Conservation (phyloP, 2,888 invertebrate species). For the Sclerodermus sp. region DNA sequence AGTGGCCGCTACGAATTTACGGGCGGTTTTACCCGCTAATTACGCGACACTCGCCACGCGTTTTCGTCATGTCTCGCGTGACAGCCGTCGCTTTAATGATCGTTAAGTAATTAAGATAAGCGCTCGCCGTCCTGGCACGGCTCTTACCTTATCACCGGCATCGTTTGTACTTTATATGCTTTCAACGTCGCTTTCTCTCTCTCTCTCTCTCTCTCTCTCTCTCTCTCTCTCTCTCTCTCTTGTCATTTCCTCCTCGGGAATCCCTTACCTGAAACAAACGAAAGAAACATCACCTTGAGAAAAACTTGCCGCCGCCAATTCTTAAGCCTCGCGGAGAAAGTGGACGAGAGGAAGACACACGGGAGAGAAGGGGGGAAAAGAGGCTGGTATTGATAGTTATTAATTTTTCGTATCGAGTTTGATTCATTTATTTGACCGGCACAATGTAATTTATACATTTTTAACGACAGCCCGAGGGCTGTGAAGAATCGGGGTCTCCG, state of each 20-base stretch:
- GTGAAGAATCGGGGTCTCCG: no score
- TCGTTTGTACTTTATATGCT: neutral
- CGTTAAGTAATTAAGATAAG: conserved; percentile 38
- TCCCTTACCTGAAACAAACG: conserved; percentile 25
- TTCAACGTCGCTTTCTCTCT: conserved; percentile 1
- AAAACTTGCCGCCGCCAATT: neutral
- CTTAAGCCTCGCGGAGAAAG: no score
- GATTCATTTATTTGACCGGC: no score
- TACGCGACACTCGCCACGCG: conserved; percentile 1
- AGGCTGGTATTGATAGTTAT: no score
- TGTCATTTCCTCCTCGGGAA: neutral
- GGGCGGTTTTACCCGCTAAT: neutral
- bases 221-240: no score
- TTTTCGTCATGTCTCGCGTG: conserved; percentile 29
- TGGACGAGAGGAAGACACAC: no score
- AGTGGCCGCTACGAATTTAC: no score
- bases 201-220: neutral
- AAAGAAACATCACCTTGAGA: neutral
- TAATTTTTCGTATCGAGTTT: no score
- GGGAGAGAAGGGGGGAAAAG: no score
- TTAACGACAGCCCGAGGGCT: no score
- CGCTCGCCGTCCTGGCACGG: conserved; percentile 12
- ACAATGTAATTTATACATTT: no score
- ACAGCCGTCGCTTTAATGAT: conserved; percentile 36
- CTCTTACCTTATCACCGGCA: conserved; percentile 13